These are phyloP conservation scores for Trachymyrmex cornetzi DNA, from an alignment of 1,140 invertebrate species.

Conservation along the genomic window DNA sequence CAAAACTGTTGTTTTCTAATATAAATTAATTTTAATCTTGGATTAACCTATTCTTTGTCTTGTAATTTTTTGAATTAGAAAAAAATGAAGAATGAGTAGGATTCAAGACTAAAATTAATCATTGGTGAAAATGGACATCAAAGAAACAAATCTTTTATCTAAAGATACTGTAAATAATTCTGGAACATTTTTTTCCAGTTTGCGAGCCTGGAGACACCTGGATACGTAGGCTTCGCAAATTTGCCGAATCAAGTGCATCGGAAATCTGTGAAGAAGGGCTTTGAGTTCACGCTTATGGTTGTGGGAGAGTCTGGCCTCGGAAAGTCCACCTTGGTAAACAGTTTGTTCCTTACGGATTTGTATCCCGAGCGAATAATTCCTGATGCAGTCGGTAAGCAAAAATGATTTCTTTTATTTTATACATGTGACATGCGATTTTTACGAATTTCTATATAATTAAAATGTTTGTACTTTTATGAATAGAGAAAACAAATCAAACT, in stretches of 20 bases:
- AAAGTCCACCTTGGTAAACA: constrained; percentile 99
- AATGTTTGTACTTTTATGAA: constrained; percentile 64
- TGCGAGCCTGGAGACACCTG: constrained; percentile 93
- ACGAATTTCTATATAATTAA: background rate
- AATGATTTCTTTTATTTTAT: background rate
- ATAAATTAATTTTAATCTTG: no score
- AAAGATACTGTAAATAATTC: background rate
- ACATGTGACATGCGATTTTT: constrained; percentile 12
- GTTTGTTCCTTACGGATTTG: constrained; percentile 98
- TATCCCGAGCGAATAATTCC: constrained; percentile 96
- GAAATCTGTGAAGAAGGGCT: constrained; percentile 98
- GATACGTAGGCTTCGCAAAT: constrained; percentile 97
- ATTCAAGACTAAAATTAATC: no score
- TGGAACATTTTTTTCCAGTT: constrained; percentile 87
- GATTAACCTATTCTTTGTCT: no score
- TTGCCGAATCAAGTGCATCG: constrained; percentile 98
- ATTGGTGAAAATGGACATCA: no score
- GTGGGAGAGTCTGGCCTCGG: constrained; percentile 98
- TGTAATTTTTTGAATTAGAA: no score
- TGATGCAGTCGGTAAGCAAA: constrained; percentile 91
- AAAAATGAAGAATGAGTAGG: no score
- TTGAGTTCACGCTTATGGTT: constrained; percentile 99
- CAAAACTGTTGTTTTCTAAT: no score
- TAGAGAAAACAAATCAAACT: constrained; percentile 96
- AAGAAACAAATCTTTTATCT: background rate